Conservation (phyloP, 2,113 vertebrate species). For the Halichoeres trimaculatus region DNA sequence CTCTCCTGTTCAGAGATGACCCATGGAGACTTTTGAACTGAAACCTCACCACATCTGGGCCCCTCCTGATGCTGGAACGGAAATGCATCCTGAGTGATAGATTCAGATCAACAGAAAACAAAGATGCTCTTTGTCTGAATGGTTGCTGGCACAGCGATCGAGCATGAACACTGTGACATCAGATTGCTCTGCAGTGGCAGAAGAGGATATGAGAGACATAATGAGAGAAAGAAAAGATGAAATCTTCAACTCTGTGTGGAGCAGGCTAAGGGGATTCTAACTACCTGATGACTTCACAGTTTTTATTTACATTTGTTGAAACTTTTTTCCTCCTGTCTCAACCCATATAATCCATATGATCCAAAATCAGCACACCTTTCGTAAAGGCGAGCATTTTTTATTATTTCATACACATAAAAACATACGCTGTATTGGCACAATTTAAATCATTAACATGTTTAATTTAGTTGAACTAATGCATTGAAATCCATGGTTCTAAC, state of each 20-base stretch:
- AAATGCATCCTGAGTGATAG: slow-evolving; percentile 73
- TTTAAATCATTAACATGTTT: background rate
- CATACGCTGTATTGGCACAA: background rate
- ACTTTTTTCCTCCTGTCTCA: slow-evolving; percentile 21
- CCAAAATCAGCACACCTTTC: too few relatives aligned
- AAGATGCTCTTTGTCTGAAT: slow-evolving; percentile 71
- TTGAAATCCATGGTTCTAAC: slow-evolving; percentile 8
- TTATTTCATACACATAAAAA: too few relatives aligned
- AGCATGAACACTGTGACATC: slow-evolving; percentile 25
- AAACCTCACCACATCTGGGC: slow-evolving; percentile 58
- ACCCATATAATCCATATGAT: too few relatives aligned
- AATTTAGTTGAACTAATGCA: slow-evolving; percentile 12
- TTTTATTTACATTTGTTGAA: too few relatives aligned
- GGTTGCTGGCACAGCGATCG: slow-evolving; percentile 39
- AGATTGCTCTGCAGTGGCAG: background rate
- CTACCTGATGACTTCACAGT: too few relatives aligned
- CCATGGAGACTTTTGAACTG: slow-evolving; percentile 24
- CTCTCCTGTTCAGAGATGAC: slow-evolving; percentile 21
- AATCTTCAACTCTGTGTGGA: background rate
- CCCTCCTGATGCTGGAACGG: slow-evolving; percentile 55
- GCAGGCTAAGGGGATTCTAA: background rate
- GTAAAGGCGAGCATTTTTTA: too few relatives aligned
- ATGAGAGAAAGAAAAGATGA: too few relatives aligned
- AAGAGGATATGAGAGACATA: background rate
- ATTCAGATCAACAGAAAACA: slow-evolving; percentile 74